Evolutionary conservation across 2,113 vertebrate genomes (phyloP).

Genomic region (Elephantulus edwardii): DNA sequence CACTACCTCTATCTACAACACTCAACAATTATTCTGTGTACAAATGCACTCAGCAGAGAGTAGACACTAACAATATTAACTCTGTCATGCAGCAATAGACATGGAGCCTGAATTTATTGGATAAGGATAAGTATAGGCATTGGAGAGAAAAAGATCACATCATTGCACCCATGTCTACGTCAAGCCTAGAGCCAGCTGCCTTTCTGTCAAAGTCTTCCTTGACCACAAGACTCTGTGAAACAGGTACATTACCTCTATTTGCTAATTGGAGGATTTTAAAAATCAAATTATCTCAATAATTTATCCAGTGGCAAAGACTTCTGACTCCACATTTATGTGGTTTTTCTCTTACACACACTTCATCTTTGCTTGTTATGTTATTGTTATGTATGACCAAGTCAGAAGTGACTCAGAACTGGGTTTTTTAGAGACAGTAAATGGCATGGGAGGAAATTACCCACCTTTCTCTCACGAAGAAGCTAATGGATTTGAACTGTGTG

Average conservation of each 20-base stretch:
- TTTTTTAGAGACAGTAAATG: too few relatives aligned
- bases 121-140: rapidly evolving
- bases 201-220: background rate
- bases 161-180: rapidly evolving
- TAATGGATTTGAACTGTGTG: too few relatives aligned
- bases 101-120: background rate
- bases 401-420: too few relatives aligned
- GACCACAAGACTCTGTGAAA: background rate
- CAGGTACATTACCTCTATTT: background rate
- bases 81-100: background rate
- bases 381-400: too few relatives aligned
- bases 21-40: background rate
- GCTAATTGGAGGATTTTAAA: background rate
- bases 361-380: too few relatives aligned
- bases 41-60: background rate
- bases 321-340: background rate
- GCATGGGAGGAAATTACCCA: too few relatives aligned
- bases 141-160: background rate
- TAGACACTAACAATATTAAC: background rate
- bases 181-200: background rate
- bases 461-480: too few relatives aligned
- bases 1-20: background rate
- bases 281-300: background rate
- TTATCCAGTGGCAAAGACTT: background rate
- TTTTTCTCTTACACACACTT: background rate